phyloP scores from a whole-genome alignment of 2,888 invertebrate genomes.

The Campopleginae sp. region DNA sequence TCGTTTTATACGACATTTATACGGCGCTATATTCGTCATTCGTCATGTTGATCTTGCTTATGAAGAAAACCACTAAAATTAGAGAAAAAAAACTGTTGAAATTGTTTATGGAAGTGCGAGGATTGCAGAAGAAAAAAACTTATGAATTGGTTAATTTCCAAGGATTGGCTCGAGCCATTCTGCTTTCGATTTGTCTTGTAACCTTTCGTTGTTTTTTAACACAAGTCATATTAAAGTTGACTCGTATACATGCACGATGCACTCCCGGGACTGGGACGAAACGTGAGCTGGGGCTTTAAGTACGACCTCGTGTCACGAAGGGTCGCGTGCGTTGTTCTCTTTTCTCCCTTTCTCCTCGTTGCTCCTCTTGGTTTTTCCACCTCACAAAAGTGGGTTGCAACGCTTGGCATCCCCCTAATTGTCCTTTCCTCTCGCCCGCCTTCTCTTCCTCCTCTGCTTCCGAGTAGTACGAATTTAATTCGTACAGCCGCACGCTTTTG shows the following conservation, averaged over 20 bases:
- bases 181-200: conserved; percentile 44
- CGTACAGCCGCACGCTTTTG: conserved; percentile 33
- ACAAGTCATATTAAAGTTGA: conserved; percentile 52
- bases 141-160: conserved; percentile 18
- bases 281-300: conserved; percentile 70
- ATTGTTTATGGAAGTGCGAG: not conserved
- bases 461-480: conserved; percentile 51
- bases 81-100: not conserved
- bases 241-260: conserved; percentile 58
- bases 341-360: not conserved
- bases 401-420: conserved; percentile 76
- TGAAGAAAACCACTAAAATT: not conserved
- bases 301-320: conserved; percentile 78
- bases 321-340: conserved; percentile 77
- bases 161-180: not conserved
- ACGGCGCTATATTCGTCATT: not conserved
- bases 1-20: conserved; percentile 46
- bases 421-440: conserved; percentile 56
- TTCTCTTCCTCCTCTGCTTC: conserved; percentile 30
- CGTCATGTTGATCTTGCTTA: not conserved
- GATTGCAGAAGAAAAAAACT: not conserved
- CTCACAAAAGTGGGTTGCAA: conserved; percentile 76
- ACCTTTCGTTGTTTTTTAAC: conserved; percentile 9
- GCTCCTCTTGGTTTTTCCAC: conserved; percentile 39
- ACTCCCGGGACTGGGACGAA: conserved; percentile 65